A percentile compares a stretch with the other conserved stretches of the same genome.
phyloP scores from a whole-genome alignment of 64 coral and sea anemone genomes.

The Montipora capricornis region DNA sequence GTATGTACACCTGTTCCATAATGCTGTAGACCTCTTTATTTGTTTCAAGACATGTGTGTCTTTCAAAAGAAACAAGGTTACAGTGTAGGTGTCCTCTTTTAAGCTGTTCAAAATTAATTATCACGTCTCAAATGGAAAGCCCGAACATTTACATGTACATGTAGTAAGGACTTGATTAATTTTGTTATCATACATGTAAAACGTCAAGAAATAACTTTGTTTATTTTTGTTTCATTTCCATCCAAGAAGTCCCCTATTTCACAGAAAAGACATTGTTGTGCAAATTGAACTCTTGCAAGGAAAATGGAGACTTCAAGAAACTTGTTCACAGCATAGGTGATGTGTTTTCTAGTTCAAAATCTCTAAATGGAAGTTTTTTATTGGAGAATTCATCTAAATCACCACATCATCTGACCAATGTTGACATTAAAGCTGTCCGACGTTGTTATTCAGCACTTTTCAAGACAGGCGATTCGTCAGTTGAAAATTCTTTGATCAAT shows the following conservation, averaged over 20 bases:
- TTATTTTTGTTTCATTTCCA: background rate
- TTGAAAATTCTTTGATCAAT: conserved; percentile 93
- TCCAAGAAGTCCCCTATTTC: conserved; percentile 66
- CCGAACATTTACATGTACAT: no score
- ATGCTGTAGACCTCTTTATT: no score
- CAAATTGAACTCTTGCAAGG: conserved; percentile 67
- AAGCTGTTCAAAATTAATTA: no score
- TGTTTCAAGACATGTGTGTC: no score
- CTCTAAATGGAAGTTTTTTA: conserved; percentile 90
- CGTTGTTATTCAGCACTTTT: conserved; percentile 77
- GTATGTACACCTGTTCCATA: no score
- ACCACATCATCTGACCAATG: conserved; percentile 53
- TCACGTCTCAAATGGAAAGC: no score
- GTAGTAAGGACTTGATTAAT: no score
- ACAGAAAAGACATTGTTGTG: conserved; percentile 76
- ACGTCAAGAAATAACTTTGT: background rate
- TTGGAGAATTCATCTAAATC: conserved; percentile 29
- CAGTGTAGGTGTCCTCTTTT: no score
- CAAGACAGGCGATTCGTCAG: conserved; percentile 76
- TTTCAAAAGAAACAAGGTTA: no score
- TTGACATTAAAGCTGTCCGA: conserved; percentile 91
- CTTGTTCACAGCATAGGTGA: conserved; percentile 89
- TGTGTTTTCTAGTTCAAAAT: conserved; percentile 93
- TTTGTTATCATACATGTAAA: no score
- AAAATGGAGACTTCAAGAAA: conserved; percentile 77